Percentiles rank a stretch among this genome's conserved stretches.
Evolutionary conservation across 2,888 invertebrate genomes (phyloP).

Genomic region (Apodemia zela): DNA sequence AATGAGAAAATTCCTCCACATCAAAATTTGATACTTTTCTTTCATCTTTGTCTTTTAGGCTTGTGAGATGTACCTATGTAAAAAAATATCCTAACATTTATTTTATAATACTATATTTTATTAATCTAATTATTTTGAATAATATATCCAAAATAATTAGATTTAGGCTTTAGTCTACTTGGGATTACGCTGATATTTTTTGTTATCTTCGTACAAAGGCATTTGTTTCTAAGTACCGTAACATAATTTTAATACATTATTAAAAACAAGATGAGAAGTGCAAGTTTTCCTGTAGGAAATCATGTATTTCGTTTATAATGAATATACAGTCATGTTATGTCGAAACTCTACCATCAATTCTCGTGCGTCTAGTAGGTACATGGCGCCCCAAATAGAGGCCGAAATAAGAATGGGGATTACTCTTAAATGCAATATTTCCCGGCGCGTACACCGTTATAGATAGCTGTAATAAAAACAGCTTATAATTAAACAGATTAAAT

Average conservation of each 20-base stretch:
- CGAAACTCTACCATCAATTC: constrained; percentile 8
- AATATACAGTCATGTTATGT: neutral
- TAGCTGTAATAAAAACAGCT: neutral
- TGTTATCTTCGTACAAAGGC: too few relatives aligned
- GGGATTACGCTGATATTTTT: too few relatives aligned
- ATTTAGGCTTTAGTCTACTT: too few relatives aligned
- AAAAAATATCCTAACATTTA: neutral
- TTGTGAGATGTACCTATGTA: neutral
- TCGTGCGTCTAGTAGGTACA: neutral
- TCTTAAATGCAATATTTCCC: neutral
- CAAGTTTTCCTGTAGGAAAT: neutral
- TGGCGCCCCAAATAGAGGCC: neutral
- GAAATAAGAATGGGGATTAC: neutral
- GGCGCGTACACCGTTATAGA: neutral
- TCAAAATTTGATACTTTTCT: neutral
- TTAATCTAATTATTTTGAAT: too few relatives aligned
- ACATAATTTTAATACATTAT: too few relatives aligned
- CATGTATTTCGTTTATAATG: neutral
- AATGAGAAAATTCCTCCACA: neutral
- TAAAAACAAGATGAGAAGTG: too few relatives aligned
- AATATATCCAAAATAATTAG: too few relatives aligned
- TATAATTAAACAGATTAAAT: too few relatives aligned
- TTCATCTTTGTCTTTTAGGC: constrained; percentile 1
- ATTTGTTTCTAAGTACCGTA: too few relatives aligned
- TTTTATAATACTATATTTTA: too few relatives aligned